A percentile compares a stretch with the other conserved stretches of the same genome.
These are phyloP conservation scores for Tigriopus californicus DNA, from an alignment of 2,888 invertebrate genomes.

Conservation along the genomic window DNA sequence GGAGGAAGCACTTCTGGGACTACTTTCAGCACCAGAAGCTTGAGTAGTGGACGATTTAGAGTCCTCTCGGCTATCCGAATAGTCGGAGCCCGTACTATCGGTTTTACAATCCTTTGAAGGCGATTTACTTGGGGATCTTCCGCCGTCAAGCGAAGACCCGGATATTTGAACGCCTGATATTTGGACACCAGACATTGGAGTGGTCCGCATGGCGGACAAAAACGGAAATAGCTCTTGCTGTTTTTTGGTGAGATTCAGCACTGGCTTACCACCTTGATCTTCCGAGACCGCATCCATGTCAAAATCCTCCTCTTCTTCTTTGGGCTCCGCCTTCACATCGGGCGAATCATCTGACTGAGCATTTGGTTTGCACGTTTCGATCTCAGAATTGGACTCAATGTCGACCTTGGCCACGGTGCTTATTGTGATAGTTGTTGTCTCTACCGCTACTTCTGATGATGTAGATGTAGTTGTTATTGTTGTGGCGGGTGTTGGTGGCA, in stretches of 20 bases:
- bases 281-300: background rate
- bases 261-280: background rate
- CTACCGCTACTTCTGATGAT: too few relatives aligned
- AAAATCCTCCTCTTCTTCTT: background rate
- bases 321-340: background rate
- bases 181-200: background rate
- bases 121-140: too few relatives aligned
- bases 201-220: background rate
- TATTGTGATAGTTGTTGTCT: background rate
- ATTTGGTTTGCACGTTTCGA: background rate
- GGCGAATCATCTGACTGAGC: background rate
- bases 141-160: background rate
- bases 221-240: slow-evolving; percentile 3
- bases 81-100: background rate
- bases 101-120: background rate
- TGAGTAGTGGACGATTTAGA: background rate
- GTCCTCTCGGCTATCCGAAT: background rate
- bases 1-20: background rate
- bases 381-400: background rate
- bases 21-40: background rate
- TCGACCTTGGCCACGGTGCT: too few relatives aligned
- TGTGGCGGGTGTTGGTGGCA: background rate
- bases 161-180: background rate
- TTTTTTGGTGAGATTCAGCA: slow-evolving; percentile 1
- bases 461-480: too few relatives aligned